Evolutionary conservation across 2,797 vertebrate genomes (phyloP), one percentile per base, ranked within the genome.

Genomic region (Nannoperca australis): DNA sequence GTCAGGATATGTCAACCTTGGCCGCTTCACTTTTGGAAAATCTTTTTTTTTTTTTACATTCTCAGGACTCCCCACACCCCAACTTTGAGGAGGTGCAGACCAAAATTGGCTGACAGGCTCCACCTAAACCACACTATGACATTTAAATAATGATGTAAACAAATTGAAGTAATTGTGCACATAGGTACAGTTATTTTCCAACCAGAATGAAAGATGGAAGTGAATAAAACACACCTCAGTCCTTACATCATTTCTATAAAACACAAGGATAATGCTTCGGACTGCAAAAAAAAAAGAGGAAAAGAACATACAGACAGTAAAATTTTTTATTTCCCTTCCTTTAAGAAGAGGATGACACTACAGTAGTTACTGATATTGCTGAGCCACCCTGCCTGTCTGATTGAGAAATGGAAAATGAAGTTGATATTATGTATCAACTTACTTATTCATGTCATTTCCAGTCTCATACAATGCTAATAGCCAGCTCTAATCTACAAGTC

Each of bases 401-500:
- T 24, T n/a, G 65, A 58, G n/a, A 66, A 36, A 38, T 13, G 5
- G 8, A 22, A 45, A 60, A 45, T 20, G 14, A 49, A 69, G 58
- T 11, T n/a, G 18, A 44, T 22, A 49, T 50, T 56, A 15, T 34
- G 34, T 34, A 38, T 61, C 18, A 38, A 15, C 20, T 55, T 24
- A 54, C 22, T 18, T 63, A 36, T 45, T 47, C 60, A n/a, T 27
- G 40, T 49, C 13, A 49, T 36, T 44, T 24, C 22, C 24, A 51
- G 32, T 24, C 56, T 53, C 15, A 51, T 30, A 65, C 13, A 38
- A 12, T 44, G 32, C 40, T 60, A 64, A 74, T 36, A 44, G 14
- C 44, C 8, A 44, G n/a, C 12, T 36, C 34, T 45, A 69, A 61
- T 76, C 50, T 72, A 27, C 18, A 18, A 34, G 24, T 65, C 36